These are phyloP conservation scores for Nothoprocta perdicaria DNA, from an alignment of 2,113 vertebrate genomes.

Conservation along the genomic window DNA sequence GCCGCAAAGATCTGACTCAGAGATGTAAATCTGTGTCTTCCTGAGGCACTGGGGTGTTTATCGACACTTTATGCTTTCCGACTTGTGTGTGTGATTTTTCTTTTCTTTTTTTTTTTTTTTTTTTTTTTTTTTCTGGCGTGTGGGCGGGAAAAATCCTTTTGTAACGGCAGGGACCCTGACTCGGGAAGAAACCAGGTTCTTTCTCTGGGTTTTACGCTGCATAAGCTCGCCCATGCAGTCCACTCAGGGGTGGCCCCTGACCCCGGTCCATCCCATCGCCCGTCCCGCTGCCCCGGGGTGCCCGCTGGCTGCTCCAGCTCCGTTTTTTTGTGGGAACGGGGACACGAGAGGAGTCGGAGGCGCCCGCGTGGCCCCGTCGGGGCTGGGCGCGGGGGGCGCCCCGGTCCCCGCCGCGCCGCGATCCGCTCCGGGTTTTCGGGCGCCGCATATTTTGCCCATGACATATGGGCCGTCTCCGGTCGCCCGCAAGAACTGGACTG, in stretches of 20 bases:
- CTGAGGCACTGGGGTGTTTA: slow-evolving; percentile 20
- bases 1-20: slow-evolving; percentile 68
- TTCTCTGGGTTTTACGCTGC: background rate
- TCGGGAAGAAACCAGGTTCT: slow-evolving; percentile 9
- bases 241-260: no score
- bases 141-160: background rate
- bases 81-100: background rate
- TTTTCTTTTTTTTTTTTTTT: no score
- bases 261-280: no score
- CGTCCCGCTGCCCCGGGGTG: no score
- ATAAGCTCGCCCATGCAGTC: no score
- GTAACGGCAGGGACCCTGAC: background rate
- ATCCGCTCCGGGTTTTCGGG: slow-evolving; percentile 72
- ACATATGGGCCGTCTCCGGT: slow-evolving; percentile 66
- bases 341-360: no score
- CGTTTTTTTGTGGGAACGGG: no score
- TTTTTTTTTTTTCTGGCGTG: background rate
- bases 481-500: slow-evolving; percentile 69
- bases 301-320: no score
- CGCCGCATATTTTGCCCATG: slow-evolving; percentile 75
- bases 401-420: fast-evolving
- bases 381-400: no score
- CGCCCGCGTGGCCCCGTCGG: no score
- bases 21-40: slow-evolving; percentile 56
- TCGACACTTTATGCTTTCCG: background rate